phyloP scores from a whole-genome alignment of 2,797 vertebrate species.

The Leucoraja ocellata region DNA sequence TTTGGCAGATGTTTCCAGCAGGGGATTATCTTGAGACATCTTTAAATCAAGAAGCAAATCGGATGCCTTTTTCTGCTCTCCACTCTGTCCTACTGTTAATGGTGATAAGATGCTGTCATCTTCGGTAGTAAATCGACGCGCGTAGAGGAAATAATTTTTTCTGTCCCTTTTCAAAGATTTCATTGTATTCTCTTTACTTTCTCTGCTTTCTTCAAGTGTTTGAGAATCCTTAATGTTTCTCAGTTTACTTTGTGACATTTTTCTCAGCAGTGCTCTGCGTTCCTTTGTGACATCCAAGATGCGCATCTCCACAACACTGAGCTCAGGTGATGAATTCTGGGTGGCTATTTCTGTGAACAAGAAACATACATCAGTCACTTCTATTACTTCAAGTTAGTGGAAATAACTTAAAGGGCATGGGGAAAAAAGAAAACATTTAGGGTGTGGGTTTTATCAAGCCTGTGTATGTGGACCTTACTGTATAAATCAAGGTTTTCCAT shows the following conservation, averaged over 20 bases:
- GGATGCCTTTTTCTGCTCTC: constrained; percentile 40
- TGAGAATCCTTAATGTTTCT: not conserved
- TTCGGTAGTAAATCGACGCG: constrained; percentile 39
- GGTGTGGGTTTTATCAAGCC: not conserved
- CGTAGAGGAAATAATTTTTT: constrained; percentile 33
- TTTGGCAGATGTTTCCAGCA: constrained; percentile 39
- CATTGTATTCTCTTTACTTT: not conserved
- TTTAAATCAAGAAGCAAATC: constrained; percentile 14
- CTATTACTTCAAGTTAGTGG: constrained; percentile 64
- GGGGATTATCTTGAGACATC: constrained; percentile 31
- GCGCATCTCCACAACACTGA: constrained; percentile 41
- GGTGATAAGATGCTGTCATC: constrained; percentile 39
- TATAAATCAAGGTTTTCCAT: constrained; percentile 68
- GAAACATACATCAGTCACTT: constrained; percentile 64
- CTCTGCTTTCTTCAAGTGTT: not conserved
- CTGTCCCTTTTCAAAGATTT: constrained; percentile 39
- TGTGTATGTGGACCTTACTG: constrained; percentile 57
- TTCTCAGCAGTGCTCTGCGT: constrained; percentile 57
- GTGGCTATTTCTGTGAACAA: constrained; percentile 52
- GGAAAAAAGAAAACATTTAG: not conserved
- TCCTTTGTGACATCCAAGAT: constrained; percentile 45
- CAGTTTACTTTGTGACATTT: constrained; percentile 54
- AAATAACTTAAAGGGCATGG: constrained; percentile 60
- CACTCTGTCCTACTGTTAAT: constrained; percentile 47
- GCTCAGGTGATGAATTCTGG: not conserved